phyloP scores from a whole-genome alignment of 2,113 vertebrate species.

The Hydrolagus affinis region DNA sequence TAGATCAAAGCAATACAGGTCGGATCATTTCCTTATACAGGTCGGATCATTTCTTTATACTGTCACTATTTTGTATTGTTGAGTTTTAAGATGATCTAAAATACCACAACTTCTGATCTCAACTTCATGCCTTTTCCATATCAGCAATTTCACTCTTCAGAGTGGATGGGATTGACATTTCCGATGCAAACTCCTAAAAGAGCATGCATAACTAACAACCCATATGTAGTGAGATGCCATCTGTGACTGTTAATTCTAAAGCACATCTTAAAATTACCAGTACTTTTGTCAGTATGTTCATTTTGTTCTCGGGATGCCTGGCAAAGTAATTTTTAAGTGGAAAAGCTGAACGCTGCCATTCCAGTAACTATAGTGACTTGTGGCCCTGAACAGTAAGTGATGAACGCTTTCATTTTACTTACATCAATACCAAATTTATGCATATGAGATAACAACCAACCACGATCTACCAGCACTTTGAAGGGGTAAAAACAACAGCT shows the following conservation, averaged over 20 bases:
- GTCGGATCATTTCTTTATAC: too few relatives aligned
- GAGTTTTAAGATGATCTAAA: too few relatives aligned
- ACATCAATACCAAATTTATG: background rate
- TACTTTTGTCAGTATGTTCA: background rate
- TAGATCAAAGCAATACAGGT: too few relatives aligned
- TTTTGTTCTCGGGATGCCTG: background rate
- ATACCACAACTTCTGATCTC: too few relatives aligned
- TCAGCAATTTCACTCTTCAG: too few relatives aligned
- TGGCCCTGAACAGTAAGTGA: background rate
- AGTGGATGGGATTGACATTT: too few relatives aligned
- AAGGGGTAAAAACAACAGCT: background rate
- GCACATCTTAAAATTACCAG: background rate
- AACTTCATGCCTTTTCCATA: too few relatives aligned
- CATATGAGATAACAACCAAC: background rate
- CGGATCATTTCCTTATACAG: too few relatives aligned
- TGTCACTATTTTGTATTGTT: too few relatives aligned
- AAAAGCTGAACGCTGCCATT: background rate
- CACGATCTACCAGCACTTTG: background rate
- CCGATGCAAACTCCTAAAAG: background rate
- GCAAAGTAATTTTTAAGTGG: background rate
- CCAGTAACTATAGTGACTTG: too few relatives aligned
- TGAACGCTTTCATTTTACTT: background rate
- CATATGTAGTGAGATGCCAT: background rate
- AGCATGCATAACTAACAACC: background rate
- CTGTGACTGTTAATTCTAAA: constrained; percentile 7